Percentiles rank a stretch among this genome's conserved stretches.
Conservation (phyloP, 2,888 invertebrate species). For the Hetaerina titia region DNA sequence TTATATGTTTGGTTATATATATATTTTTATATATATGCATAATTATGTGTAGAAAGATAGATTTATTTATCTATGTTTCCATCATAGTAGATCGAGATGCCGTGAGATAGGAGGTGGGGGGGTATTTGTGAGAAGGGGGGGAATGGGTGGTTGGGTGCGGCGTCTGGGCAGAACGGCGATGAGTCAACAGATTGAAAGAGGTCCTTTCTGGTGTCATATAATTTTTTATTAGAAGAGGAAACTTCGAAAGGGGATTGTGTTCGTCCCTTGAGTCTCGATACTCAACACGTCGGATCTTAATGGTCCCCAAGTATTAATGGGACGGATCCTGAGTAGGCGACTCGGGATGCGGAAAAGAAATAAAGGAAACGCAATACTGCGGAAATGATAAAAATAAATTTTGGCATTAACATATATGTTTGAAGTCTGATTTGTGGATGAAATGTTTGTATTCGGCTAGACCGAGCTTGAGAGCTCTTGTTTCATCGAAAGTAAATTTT, state of each 20-base stretch:
- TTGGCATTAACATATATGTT: no score
- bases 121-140: not conserved
- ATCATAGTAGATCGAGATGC: no score
- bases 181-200: constrained; percentile 48
- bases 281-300: not conserved
- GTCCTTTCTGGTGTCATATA: constrained; percentile 5
- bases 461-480: no score
- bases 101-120: not conserved
- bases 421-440: no score
- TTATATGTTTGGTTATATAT: no score
- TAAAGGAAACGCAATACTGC: not conserved
- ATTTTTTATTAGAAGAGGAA: constrained; percentile 37
- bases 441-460: no score
- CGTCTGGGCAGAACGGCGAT: not conserved
- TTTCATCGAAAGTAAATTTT: no score
- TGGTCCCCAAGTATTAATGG: not conserved
- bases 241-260: not conserved
- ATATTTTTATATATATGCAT: no score
- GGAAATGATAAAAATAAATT: not conserved
- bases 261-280: constrained; percentile 14
- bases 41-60: no score
- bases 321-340: not conserved
- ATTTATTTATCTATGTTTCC: no score
- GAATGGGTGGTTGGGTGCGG: not conserved
- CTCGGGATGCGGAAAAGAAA: not conserved